Conservation (phyloP, 1,140 invertebrate genomes). For the Drosophila quadrilineata region DNA sequence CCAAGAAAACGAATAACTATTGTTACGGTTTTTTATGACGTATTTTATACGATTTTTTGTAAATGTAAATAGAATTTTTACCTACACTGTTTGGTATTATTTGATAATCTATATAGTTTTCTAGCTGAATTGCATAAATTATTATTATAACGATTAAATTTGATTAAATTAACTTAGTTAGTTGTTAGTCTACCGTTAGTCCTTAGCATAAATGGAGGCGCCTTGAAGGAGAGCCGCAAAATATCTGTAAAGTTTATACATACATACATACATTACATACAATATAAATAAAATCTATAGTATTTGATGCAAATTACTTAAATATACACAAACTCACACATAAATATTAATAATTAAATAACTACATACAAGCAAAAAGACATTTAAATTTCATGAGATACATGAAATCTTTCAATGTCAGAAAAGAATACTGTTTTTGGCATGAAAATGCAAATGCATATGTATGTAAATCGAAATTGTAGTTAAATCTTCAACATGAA, state of each 20-base stretch:
- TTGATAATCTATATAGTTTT: constrained; percentile 56
- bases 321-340: constrained; percentile 21
- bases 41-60: constrained; percentile 71
- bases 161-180: constrained; percentile 35
- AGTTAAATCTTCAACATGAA: constrained; percentile 74
- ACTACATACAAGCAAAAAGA: constrained; percentile 15
- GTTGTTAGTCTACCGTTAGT: constrained; percentile 63
- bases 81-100: constrained; percentile 40
- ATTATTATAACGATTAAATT: constrained; percentile 32
- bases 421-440: constrained; percentile 3
- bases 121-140: constrained; percentile 30
- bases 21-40: constrained; percentile 63
- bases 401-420: too few species aligned
- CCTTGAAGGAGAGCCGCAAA: constrained; percentile 52
- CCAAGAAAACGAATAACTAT: constrained; percentile 30
- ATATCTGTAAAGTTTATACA: constrained; percentile 67
- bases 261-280: constrained; percentile 20
- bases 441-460: constrained; percentile 32
- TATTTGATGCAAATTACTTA: constrained; percentile 38
- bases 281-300: constrained; percentile 43
- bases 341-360: too few species aligned
- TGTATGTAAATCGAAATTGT: constrained; percentile 69
- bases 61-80: constrained; percentile 71
- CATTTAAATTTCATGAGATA: constrained; percentile 34
- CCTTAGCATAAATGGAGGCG: constrained; percentile 43